Conservation (phyloP, 2,113 vertebrate species). For the Balaeniceps rex region DNA sequence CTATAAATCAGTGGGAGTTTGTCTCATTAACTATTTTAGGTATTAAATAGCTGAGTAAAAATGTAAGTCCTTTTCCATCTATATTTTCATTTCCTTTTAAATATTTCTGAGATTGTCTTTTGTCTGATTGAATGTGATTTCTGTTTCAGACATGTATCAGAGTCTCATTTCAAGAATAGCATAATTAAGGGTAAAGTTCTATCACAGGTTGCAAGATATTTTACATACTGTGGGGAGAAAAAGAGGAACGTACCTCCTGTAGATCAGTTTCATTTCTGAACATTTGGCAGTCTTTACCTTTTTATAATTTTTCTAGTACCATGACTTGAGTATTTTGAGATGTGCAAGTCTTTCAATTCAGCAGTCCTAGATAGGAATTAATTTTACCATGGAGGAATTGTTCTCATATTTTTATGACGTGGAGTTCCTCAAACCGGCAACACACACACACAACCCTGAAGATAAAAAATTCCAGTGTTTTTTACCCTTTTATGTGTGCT, state of each 20-base stretch:
- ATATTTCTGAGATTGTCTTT: neutral
- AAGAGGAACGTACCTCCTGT: neutral
- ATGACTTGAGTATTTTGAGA: neutral
- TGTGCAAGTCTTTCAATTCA: neutral
- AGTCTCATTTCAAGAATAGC: neutral
- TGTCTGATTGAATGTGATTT: neutral
- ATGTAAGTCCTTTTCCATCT: neutral
- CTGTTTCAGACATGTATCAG: neutral
- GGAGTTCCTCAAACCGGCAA: neutral
- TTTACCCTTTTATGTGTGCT: neutral
- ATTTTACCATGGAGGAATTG: neutral
- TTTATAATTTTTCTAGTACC: neutral
- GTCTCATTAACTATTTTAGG: neutral
- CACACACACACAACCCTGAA: neutral
- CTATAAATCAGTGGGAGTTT: neutral
- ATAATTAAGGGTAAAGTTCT: neutral
- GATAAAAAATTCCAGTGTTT: neutral
- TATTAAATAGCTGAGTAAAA: neutral
- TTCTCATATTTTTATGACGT: neutral
- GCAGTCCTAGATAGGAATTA: neutral
- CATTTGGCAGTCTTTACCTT: neutral
- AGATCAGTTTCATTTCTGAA: neutral
- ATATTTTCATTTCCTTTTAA: neutral
- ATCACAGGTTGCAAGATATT: neutral
- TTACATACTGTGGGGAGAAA: neutral